Conservation (phyloP, 2,888 invertebrate species). For the Panzeria rudis region DNA sequence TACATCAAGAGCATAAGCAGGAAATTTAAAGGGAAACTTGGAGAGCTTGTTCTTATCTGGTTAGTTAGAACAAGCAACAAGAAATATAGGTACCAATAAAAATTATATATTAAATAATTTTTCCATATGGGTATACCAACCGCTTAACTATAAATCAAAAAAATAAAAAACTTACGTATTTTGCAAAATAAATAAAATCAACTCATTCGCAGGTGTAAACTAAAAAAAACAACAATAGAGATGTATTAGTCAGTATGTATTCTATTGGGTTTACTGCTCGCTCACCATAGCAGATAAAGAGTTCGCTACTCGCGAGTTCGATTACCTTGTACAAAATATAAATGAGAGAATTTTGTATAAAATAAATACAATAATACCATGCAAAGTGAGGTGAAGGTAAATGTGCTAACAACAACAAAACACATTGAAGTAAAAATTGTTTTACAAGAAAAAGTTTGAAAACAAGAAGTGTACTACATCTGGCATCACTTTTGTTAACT, state of each 20-base stretch:
- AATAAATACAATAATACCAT: neutral
- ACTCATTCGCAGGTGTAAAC: slow-evolving; percentile 43
- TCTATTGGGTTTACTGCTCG: neutral
- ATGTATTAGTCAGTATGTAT: neutral
- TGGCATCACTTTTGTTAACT: neutral
- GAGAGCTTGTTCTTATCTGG: neutral
- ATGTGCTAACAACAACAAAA: neutral
- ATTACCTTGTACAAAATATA: slow-evolving; percentile 45
- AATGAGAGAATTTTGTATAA: neutral
- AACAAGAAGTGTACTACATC: neutral
- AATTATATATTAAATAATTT: slow-evolving; percentile 19
- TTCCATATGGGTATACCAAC: neutral
- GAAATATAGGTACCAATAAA: neutral
- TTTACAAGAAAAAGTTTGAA: too few relatives aligned
- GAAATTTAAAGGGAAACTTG: slow-evolving; percentile 1
- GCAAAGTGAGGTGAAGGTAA: neutral
- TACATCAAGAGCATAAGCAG: neutral
- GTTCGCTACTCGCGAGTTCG: slow-evolving; percentile 33
- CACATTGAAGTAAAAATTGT: neutral
- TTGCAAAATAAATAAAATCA: slow-evolving; percentile 37
- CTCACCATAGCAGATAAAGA: neutral
- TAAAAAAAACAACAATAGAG: slow-evolving; percentile 18
- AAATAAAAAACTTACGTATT: slow-evolving; percentile 24
- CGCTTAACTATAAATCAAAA: neutral
- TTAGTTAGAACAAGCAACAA: neutral